A percentile compares a stretch with the other conserved stretches of the same genome.
Evolutionary conservation across 2,888 invertebrate species (phyloP).

Genomic region (Schrankia costaestrigalis): DNA sequence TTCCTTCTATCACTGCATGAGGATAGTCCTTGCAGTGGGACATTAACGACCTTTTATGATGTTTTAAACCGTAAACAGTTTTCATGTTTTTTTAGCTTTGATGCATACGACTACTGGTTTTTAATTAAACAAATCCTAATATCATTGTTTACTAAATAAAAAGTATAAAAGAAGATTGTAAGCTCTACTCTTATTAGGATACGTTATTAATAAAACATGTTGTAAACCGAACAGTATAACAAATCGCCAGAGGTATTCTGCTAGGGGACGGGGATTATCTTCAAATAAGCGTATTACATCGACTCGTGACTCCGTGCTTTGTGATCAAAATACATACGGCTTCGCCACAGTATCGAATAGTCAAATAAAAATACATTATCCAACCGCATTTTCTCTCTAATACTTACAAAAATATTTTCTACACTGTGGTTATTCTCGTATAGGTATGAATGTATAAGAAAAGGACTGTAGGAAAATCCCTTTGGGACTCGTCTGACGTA

Average conservation of each 20-base stretch:
- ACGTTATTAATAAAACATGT: conserved; percentile 24
- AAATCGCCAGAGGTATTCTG: conserved; percentile 48
- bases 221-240: conserved; percentile 28
- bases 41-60: too few relatives aligned
- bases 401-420: conserved; percentile 7
- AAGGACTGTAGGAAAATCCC: conserved; percentile 32
- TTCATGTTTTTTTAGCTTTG: too few relatives aligned
- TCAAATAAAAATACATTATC: neutral
- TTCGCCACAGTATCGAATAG: conserved; percentile 32
- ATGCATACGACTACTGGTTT: too few relatives aligned
- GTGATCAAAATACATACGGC: conserved; percentile 63
- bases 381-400: conserved; percentile 14
- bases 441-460: conserved; percentile 27
- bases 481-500: conserved; percentile 44
- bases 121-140: too few relatives aligned
- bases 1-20: too few relatives aligned
- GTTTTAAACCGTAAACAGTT: too few relatives aligned
- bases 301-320: conserved; percentile 53
- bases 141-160: neutral
- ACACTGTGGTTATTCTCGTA: conserved; percentile 27
- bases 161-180: neutral
- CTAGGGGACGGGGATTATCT: conserved; percentile 58
- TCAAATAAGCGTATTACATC: conserved; percentile 71
- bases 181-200: conserved; percentile 4
- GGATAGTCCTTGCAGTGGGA: too few relatives aligned